Base-by-base conservation (phyloP, 1,140 invertebrate species). In the Heliothis subflexa region DNA sequence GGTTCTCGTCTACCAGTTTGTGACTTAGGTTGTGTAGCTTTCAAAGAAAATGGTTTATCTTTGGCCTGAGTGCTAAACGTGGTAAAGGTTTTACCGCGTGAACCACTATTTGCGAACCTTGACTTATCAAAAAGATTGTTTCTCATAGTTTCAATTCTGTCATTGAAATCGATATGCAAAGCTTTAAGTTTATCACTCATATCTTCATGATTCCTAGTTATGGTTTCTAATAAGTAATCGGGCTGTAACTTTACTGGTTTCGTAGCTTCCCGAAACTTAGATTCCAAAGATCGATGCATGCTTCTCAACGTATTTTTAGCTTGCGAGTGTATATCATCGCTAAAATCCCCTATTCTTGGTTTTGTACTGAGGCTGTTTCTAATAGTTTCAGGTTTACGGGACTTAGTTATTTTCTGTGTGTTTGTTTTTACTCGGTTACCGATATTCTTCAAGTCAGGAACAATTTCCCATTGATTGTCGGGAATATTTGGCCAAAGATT, bases 111-210 rank as follows among this genome's bases (percentile, higher is more conserved):
- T 18, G 45, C 40, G 16, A 72, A 54, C 47, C 21, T 47, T 9
- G 78, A 54, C 1, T 3, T n/a, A 33, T 79, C 71, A 57, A 79
- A 68, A 57, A 70, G 33, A 50, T 70, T 47, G n/a, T 59, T 78
- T 3, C 76, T 50, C 50, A 78, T 78, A 49, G 66, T 28, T 70
- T 78, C 76, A 66, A 92, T 74, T 18, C 86, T 84, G 62, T 90
- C 88, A 59, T 86, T 89, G 47, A 91, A 83, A 64, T 91, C 91
- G 45, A 73, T 78, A 55, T 88, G 86, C 55, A 91, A 76, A 57
- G 83, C 83, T 79, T 85, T 81, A 9, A 92, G 68, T 79, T 87
- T 92, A 61, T 91, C 86, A 62, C 83, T 86, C 0, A 91, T 40
- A 45, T 91, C 84, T 72, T 89, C 86, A 70, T 83, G 85, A 61